Conservation (phyloP, 2,888 invertebrate species). For the Margaritifera margaritifera region DNA sequence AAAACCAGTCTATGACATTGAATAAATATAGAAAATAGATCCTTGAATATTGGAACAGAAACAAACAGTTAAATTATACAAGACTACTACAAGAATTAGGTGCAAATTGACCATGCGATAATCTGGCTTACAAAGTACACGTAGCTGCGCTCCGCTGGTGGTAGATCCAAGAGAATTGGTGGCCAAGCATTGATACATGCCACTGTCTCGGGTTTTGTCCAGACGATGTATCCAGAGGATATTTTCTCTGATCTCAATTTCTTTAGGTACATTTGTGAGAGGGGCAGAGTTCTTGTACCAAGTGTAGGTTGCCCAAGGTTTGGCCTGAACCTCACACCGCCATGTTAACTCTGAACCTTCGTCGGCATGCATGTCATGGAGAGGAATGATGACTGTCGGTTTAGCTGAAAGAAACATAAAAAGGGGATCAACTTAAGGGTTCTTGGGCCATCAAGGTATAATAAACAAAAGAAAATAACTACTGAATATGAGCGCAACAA, state of each 20-base stretch:
- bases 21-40: too few relatives aligned
- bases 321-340: constrained; percentile 61
- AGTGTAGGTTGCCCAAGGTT: constrained; percentile 51
- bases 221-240: constrained; percentile 46
- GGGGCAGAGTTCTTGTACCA: constrained; percentile 53
- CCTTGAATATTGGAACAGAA: too few relatives aligned
- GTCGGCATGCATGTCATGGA: constrained; percentile 64
- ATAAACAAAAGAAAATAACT: too few relatives aligned
- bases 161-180: constrained; percentile 88
- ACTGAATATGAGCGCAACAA: too few relatives aligned
- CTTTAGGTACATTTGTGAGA: constrained; percentile 13
- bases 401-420: constrained; percentile 45
- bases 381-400: constrained; percentile 63
- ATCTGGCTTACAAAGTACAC: constrained; percentile 83
- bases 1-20: too few relatives aligned
- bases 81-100: too few relatives aligned
- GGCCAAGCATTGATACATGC: constrained; percentile 96
- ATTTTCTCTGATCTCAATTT: constrained; percentile 44
- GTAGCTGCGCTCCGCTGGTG: constrained; percentile 90
- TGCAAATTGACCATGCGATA: too few relatives aligned
- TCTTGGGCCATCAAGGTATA: too few relatives aligned
- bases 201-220: constrained; percentile 80
- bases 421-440: too few relatives aligned
- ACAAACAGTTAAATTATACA: too few relatives aligned
- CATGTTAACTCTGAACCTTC: constrained; percentile 53